Percentiles rank a stretch among this genome's conserved stretches.
Evolutionary conservation across 2,888 invertebrate species (phyloP).

Genomic region (Kuschelorhynchus macadamiae): DNA sequence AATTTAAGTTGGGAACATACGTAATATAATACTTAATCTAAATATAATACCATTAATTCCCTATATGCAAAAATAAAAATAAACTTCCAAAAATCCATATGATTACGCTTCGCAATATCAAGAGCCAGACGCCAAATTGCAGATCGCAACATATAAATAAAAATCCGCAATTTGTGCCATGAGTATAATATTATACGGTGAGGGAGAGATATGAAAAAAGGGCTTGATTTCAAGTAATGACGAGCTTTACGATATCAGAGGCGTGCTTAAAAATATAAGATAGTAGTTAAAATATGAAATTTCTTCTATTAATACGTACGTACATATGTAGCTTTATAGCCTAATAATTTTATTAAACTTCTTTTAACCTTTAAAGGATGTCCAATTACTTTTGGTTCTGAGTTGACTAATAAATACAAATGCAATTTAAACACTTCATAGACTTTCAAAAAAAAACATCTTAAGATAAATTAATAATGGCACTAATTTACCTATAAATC

Average conservation of each 20-base stretch:
- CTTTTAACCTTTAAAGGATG: too few relatives aligned
- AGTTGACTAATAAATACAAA: too few relatives aligned
- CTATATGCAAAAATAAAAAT: slow-evolving; percentile 16
- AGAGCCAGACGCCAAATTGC: slow-evolving; percentile 31
- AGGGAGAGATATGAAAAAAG: slow-evolving; percentile 21
- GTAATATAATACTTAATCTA: not conserved
- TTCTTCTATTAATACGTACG: too few relatives aligned
- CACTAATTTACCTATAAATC: too few relatives aligned
- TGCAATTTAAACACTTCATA: too few relatives aligned
- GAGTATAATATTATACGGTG: slow-evolving; percentile 32
- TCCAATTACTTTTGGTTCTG: too few relatives aligned
- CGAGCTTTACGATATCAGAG: slow-evolving; percentile 11
- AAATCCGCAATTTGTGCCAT: slow-evolving; percentile 24
- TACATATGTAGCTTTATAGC: too few relatives aligned
- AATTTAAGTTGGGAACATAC: too few relatives aligned
- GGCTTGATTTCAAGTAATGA: slow-evolving; percentile 24
- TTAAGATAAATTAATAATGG: too few relatives aligned
- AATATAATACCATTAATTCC: slow-evolving; percentile 6
- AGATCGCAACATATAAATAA: slow-evolving; percentile 26
- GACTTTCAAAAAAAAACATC: too few relatives aligned
- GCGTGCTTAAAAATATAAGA: not conserved
- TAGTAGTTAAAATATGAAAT: not conserved
- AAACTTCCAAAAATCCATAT: slow-evolving; percentile 18
- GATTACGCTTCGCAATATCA: slow-evolving; percentile 19
- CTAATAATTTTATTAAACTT: too few relatives aligned